phyloP scores from a whole-genome alignment of 2,888 invertebrate genomes.

The Parthenolecanium corni region DNA sequence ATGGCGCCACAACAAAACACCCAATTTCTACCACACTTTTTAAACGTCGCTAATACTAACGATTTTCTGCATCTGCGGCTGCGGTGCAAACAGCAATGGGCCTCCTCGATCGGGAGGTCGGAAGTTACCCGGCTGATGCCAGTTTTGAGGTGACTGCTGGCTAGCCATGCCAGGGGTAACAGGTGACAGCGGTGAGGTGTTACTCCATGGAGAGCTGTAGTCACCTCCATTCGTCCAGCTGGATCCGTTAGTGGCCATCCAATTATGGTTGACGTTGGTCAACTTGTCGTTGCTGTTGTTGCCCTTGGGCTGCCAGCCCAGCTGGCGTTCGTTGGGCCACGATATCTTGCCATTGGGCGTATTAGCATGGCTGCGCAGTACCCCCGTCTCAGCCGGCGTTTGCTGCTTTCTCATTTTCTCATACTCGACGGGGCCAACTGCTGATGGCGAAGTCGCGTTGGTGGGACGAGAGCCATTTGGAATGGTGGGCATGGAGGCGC shows the following conservation, averaged over 20 bases:
- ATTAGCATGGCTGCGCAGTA: conserved; percentile 30
- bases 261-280: conserved; percentile 7
- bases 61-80: conserved; percentile 9
- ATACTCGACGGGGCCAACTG: background rate
- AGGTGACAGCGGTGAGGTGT: background rate
- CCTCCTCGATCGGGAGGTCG: background rate
- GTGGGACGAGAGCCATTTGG: conserved; percentile 10
- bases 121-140: conserved; percentile 4
- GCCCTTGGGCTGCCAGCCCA: conserved; percentile 16
- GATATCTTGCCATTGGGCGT: conserved; percentile 31
- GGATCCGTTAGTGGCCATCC: background rate
- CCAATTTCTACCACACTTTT: background rate
- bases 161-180: background rate
- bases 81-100: conserved; percentile 14
- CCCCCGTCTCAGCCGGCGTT: conserved; percentile 29
- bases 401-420: conserved; percentile 26
- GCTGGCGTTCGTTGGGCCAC: conserved; percentile 31
- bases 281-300: background rate
- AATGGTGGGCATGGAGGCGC: conserved; percentile 8
- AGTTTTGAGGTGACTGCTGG: conserved; percentile 3
- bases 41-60: conserved; percentile 7
- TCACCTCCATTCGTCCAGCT: background rate
- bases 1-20: background rate
- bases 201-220: background rate
- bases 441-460: background rate